Evolutionary conservation across 2,797 vertebrate species (phyloP), one percentile per base, ranked within the genome.

Genomic region (Sternotherus odoratus): DNA sequence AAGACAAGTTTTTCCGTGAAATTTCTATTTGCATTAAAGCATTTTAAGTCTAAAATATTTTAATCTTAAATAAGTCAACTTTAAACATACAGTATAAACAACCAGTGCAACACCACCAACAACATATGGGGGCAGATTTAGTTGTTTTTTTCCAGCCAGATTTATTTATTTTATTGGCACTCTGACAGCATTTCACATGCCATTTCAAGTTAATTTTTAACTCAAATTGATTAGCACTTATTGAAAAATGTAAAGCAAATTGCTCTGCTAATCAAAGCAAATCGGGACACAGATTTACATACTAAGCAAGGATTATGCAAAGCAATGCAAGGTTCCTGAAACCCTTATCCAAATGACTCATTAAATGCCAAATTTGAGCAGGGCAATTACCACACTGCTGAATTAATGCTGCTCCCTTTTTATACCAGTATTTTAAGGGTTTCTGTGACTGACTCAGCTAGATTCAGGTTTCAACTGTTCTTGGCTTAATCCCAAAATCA

Each of bases 261-360:
- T 60, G 85, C 93, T 93, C 95, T 89, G 48, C 56, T 94, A 90
- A 93, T 92, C 95, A 95, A 94, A 96, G 92, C 89, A 91, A 90
- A 96, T 92, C 66, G 39, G 95, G 93, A 87, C 49, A 54, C 0
- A 6, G 86, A 96, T 96, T 95, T 95, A 72, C 56, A 87, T 93
- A 84, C 81, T n/a, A 92, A 94, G 77, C 79, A 74, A 96, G 95
- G 93, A 97, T 97, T 97, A 97, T 95, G 96, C 92, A 97, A 97
- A 97, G 83, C 26, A 86, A 86, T 1, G 10, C 36, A 48, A 96
- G 66, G 72, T 89, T 87, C 91, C 95, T 86, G 94, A 97, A 97
- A 93, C 89, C 89, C 91, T 94, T 90, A 97, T 88, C 86, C 92
- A 95, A 78, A 87, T 53, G 66, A 91, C 80, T 96, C 16, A 4